Percentiles rank a stretch among this genome's conserved stretches.
phyloP scores from a whole-genome alignment of 92 coral and sea anemone species.

The Phymanthus crucifer region DNA sequence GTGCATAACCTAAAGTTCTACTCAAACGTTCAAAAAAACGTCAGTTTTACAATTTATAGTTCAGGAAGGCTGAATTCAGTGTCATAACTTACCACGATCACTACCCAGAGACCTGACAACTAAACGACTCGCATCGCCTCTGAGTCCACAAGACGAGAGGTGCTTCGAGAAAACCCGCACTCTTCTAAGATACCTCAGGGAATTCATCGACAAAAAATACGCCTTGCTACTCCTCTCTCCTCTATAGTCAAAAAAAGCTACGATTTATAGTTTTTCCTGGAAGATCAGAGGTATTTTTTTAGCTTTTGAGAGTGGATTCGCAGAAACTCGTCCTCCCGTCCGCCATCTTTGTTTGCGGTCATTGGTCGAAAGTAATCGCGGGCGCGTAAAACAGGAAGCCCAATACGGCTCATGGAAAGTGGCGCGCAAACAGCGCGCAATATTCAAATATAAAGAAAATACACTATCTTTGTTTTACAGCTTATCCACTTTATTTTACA shows the following conservation, averaged over 20 bases:
- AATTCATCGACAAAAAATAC: constrained; percentile 9
- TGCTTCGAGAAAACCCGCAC: constrained; percentile 6
- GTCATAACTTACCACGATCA: background rate
- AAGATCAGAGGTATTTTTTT: background rate
- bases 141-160: background rate
- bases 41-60: background rate
- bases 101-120: background rate
- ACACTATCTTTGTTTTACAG: no score
- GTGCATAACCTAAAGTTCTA: no score
- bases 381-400: constrained; percentile 25
- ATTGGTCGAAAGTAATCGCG: background rate
- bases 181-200: background rate
- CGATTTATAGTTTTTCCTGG: background rate
- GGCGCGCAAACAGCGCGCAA: no score
- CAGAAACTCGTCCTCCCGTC: background rate
- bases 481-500: no score
- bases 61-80: background rate
- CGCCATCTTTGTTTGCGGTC: constrained; percentile 25
- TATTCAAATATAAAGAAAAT: no score
- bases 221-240: background rate
- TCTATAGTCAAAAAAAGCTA: background rate
- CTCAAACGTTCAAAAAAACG: no score
- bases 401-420: constrained; percentile 13
- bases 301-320: background rate
- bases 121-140: background rate